phyloP scores from a whole-genome alignment of 1,140 invertebrate genomes.

The Saccostrea cuccullata region DNA sequence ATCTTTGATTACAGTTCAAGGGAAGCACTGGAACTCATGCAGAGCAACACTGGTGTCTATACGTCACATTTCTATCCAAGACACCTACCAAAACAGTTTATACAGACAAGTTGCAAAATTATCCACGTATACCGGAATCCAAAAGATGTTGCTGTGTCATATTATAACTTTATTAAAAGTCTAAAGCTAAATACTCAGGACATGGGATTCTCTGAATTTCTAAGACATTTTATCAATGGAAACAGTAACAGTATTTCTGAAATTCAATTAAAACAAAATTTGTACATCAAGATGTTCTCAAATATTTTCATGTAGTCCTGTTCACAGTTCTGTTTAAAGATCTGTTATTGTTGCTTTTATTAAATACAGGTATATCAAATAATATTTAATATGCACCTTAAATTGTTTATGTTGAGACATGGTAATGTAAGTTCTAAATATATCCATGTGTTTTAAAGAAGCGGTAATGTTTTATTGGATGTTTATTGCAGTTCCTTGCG shows the following conservation, averaged over 20 bases:
- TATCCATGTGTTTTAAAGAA: background rate
- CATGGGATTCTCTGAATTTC: background rate
- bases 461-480: background rate
- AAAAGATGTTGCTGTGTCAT: constrained; percentile 26
- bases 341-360: background rate
- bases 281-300: background rate
- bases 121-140: constrained; percentile 5
- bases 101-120: background rate
- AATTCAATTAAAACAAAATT: background rate
- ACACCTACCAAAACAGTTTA: background rate
- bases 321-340: background rate
- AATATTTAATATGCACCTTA: background rate
- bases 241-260: background rate
- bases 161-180: background rate
- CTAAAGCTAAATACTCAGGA: background rate
- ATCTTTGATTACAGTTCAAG: background rate
- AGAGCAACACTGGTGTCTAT: background rate
- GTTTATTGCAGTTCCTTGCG: background rate
- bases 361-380: too few species aligned
- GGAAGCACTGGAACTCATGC: background rate
- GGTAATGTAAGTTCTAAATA: background rate
- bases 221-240: background rate
- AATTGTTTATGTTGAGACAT: background rate
- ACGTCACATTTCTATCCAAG: constrained; percentile 4
- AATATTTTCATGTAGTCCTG: background rate